Percentiles rank a stretch among this genome's conserved stretches.
Evolutionary conservation across 2,888 invertebrate genomes (phyloP).

Genomic region (Epiblema foenella): DNA sequence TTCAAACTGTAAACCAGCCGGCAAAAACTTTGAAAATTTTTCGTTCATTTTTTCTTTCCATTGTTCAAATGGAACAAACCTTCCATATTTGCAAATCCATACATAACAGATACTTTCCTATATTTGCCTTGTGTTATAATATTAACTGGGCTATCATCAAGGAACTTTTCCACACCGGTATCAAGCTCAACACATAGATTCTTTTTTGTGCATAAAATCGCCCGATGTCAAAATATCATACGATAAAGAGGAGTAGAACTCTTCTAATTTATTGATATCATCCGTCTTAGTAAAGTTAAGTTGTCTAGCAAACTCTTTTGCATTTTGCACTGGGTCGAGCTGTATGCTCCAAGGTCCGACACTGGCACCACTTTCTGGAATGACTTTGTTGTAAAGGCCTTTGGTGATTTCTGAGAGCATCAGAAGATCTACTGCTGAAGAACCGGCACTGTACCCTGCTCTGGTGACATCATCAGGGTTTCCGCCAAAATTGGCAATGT

Average conservation of each 20-base stretch:
- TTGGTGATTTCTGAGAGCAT: slow-evolving; percentile 40
- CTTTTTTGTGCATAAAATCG: neutral
- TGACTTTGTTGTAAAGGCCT: slow-evolving; percentile 46
- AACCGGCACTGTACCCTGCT: slow-evolving; percentile 46
- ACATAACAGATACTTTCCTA: slow-evolving; percentile 58
- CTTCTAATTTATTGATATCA: slow-evolving; percentile 24
- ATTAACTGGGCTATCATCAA: slow-evolving; percentile 56
- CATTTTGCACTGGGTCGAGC: slow-evolving; percentile 27
- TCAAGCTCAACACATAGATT: slow-evolving; percentile 31
- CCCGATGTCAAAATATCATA: slow-evolving; percentile 1
- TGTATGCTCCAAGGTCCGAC: slow-evolving; percentile 37
- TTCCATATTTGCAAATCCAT: slow-evolving; percentile 60
- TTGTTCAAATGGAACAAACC: slow-evolving; percentile 55
- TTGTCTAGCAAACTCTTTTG: slow-evolving; percentile 26
- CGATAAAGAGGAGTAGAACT: slow-evolving; percentile 13
- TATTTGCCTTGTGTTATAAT: slow-evolving; percentile 54
- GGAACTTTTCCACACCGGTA: slow-evolving; percentile 50
- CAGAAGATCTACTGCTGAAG: slow-evolving; percentile 43
- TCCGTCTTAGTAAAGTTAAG: slow-evolving; percentile 18
- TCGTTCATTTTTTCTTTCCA: slow-evolving; percentile 61
- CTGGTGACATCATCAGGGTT: slow-evolving; percentile 47
- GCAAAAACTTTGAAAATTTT: slow-evolving; percentile 65
- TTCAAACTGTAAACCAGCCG: slow-evolving; percentile 60
- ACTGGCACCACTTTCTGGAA: slow-evolving; percentile 46
- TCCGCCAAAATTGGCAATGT: slow-evolving; percentile 46